Base-by-base conservation (phyloP, 2,113 vertebrate species). In the Seriola quinqueradiata region DNA sequence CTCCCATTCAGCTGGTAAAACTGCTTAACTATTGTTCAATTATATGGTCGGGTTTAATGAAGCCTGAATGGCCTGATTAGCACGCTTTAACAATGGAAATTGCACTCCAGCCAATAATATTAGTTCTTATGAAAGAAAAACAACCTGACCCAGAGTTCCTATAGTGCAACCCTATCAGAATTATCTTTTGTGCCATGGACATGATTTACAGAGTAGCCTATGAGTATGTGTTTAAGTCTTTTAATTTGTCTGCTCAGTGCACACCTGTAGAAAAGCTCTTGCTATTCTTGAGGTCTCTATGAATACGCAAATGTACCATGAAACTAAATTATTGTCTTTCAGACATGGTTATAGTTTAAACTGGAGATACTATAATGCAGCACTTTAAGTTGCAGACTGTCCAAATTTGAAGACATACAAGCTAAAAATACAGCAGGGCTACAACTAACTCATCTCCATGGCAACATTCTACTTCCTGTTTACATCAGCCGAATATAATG, bases 1-100 rank as follows among this genome's bases (percentile, higher is more conserved):
- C 74, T 79, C 79, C 69, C 40, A 60, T 34, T 81, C 57, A 70
- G 72, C 75, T 76, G 79, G 63, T 67, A 61, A 85, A 83, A 87
- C 8, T 76, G 77, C 59, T 81, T 46, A 64, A 40, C n/a, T 73
- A 75, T 63, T 59, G 58, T 75, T 75, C 79, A 84, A 79, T 84
- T 81, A 71, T n/a, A 72, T 72, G 38, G 64, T 32, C 17, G 13
- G 36, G 52, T 58, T 60, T 75, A 85, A 83, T 76, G 66, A 52
- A n/a, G 23, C 9, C 21, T 25, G 60, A 90, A 78, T 63, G 65
- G 50, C 40, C 76, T 66, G 28, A 28, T 28, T 28, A 28, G 28
- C 28, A 28, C 2, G 28, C 28, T 28, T 28, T 28, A 28, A 28
- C 28, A 28, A 28, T 28, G 28, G 28, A 2, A 28, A 28, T 28